Evolutionary conservation across 2,113 vertebrate genomes (phyloP).

Genomic region (Callospermophilus lateralis): DNA sequence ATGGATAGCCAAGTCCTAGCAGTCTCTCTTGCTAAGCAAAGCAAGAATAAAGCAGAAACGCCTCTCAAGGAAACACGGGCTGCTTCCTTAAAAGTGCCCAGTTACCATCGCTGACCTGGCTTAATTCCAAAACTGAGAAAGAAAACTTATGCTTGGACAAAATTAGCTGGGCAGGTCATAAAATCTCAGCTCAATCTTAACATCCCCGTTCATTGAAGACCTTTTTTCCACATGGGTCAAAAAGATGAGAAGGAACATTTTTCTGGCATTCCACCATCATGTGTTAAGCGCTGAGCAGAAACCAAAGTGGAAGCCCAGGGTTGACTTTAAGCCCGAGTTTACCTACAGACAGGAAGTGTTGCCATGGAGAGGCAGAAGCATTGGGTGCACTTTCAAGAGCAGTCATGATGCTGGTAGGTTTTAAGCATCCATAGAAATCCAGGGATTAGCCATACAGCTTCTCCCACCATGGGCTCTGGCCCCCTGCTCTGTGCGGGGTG

Average conservation of each 20-base stretch:
- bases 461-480: neutral
- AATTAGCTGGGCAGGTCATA: neutral
- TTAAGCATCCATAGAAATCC: neutral
- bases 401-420: slow-evolving; percentile 9
- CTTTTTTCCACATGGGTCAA: neutral
- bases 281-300: slow-evolving; percentile 23
- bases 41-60: neutral
- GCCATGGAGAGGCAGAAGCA: slow-evolving; percentile 29
- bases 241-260: neutral
- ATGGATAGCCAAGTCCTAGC: neutral
- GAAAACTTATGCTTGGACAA: neutral
- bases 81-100: neutral
- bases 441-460: neutral
- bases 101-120: neutral
- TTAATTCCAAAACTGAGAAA: slow-evolving; percentile 3
- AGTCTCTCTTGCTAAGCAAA: slow-evolving; percentile 31
- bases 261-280: accelerated
- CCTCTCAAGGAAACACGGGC: neutral
- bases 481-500: neutral
- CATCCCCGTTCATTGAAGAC: neutral
- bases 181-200: neutral
- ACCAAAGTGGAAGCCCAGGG: neutral
- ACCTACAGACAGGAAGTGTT: neutral
- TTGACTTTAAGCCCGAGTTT: neutral
- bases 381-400: neutral